phyloP scores from a whole-genome alignment of 2,888 invertebrate species.

The Hyalella azteca region DNA sequence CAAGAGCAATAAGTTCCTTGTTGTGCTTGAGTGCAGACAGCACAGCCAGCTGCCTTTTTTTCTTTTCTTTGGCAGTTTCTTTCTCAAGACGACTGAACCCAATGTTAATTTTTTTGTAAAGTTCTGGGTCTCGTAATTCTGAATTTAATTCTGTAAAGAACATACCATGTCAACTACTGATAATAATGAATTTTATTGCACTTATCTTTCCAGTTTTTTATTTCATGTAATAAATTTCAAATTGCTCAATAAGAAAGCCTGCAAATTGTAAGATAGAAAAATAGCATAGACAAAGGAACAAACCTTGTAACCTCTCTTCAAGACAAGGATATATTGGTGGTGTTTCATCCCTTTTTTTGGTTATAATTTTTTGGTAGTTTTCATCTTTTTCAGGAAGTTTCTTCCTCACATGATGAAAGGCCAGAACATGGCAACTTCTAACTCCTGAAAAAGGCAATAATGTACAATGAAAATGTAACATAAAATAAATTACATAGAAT shows the following conservation, averaged over 20 bases:
- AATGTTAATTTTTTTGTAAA: slow-evolving; percentile 41
- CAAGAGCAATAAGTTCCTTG: neutral
- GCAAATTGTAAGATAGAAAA: neutral
- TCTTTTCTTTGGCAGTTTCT: neutral
- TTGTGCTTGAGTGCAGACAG: neutral
- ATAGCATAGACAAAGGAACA: neutral
- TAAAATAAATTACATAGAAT: too few species aligned
- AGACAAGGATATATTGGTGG: neutral
- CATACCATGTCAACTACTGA: neutral
- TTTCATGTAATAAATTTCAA: neutral
- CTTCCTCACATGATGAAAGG: neutral
- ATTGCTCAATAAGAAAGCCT: neutral
- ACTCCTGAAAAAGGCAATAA: too few species aligned
- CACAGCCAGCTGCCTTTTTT: neutral
- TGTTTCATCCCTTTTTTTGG: neutral
- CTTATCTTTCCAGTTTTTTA: neutral
- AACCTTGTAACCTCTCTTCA: slow-evolving; percentile 10
- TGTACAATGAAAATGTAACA: too few species aligned
- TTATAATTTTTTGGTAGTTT: neutral
- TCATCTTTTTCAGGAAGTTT: neutral
- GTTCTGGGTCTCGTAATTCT: slow-evolving; percentile 35
- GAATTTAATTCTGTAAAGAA: slow-evolving; percentile 27
- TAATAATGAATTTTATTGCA: neutral
- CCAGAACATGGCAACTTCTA: neutral
- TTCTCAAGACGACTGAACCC: slow-evolving; percentile 31